Evolutionary conservation across 1,140 invertebrate genomes (phyloP).

Genomic region (Homalodisca vitripennis): DNA sequence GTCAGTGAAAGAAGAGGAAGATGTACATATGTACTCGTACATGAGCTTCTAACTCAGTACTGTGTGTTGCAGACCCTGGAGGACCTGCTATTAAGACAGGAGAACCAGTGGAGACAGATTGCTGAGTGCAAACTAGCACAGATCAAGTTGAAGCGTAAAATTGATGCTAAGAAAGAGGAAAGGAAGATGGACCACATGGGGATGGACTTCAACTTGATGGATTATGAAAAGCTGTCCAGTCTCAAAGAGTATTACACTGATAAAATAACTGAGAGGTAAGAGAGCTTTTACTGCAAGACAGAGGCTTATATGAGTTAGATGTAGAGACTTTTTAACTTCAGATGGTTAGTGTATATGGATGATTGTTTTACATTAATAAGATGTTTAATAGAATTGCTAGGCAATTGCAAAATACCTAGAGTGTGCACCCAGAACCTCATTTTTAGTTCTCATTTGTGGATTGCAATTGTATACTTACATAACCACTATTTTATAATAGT

Average conservation of each 20-base stretch:
- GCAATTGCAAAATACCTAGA: too few relatives aligned
- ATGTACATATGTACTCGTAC: neutral
- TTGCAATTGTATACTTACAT: too few relatives aligned
- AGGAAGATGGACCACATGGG: slow-evolving; percentile 11
- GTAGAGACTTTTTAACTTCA: too few relatives aligned
- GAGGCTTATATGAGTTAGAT: too few relatives aligned
- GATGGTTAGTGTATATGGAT: too few relatives aligned
- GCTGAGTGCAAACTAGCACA: neutral
- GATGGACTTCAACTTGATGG: slow-evolving; percentile 13
- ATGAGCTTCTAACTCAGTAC: neutral
- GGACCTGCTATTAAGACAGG: neutral
- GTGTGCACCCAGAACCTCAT: too few relatives aligned
- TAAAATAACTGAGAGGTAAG: slow-evolving; percentile 25
- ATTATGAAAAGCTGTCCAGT: slow-evolving; percentile 23
- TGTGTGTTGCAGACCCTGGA: slow-evolving; percentile 8
- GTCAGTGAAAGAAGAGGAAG: neutral
- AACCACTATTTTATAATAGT: too few relatives aligned
- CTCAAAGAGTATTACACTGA: slow-evolving; percentile 20
- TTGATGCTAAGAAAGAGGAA: slow-evolving; percentile 9
- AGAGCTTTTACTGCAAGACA: too few relatives aligned
- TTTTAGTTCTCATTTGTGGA: too few relatives aligned
- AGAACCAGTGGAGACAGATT: neutral
- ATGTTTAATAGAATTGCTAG: too few relatives aligned
- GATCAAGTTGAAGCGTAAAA: neutral
- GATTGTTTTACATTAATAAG: too few relatives aligned